Evolutionary conservation across 1,140 invertebrate genomes (phyloP).

Genomic region (Trichogramma pretiosum): DNA sequence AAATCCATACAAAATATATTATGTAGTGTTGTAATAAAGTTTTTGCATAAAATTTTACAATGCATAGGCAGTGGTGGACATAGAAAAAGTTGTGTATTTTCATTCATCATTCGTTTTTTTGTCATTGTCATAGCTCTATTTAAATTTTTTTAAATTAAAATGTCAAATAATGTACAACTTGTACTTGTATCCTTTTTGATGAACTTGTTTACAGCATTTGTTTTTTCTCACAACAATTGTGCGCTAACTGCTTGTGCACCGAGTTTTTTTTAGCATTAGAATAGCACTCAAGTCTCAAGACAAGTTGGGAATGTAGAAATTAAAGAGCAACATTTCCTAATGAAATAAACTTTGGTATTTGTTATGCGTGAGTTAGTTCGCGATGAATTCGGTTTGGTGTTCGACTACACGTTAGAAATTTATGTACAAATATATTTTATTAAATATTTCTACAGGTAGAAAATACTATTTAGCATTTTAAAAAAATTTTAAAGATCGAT

Average conservation of each 20-base stretch:
- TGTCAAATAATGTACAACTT: too few species aligned
- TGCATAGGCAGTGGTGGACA: conserved; percentile 10
- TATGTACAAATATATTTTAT: conserved; percentile 29
- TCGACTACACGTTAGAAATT: too few species aligned
- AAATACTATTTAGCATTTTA: too few species aligned
- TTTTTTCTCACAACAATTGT: not conserved
- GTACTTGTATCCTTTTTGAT: too few species aligned
- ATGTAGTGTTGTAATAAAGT: conserved; percentile 3
- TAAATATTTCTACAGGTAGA: not conserved
- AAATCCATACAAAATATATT: conserved; percentile 11
- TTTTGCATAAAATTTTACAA: conserved; percentile 9
- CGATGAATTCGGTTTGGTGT: conserved; percentile 16
- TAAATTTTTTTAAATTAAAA: too few species aligned
- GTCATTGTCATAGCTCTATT: not conserved
- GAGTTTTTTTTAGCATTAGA: conserved; percentile 1
- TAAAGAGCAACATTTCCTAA: conserved; percentile 28
- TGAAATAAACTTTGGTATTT: conserved; percentile 46
- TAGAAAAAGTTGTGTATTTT: conserved; percentile 7
- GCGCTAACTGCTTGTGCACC: conserved; percentile 7
- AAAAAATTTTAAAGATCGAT: too few species aligned
- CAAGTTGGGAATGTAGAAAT: conserved; percentile 26
- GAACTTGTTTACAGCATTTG: not conserved
- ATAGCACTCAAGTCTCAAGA: conserved; percentile 4
- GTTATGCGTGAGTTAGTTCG: conserved; percentile 35
- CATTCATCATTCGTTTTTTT: not conserved